Percentiles rank a stretch among this genome's conserved stretches.
These are phyloP conservation scores for Pseudorhombus dupliciocellatus DNA, from an alignment of 2,113 vertebrate species.

Conservation along the genomic window DNA sequence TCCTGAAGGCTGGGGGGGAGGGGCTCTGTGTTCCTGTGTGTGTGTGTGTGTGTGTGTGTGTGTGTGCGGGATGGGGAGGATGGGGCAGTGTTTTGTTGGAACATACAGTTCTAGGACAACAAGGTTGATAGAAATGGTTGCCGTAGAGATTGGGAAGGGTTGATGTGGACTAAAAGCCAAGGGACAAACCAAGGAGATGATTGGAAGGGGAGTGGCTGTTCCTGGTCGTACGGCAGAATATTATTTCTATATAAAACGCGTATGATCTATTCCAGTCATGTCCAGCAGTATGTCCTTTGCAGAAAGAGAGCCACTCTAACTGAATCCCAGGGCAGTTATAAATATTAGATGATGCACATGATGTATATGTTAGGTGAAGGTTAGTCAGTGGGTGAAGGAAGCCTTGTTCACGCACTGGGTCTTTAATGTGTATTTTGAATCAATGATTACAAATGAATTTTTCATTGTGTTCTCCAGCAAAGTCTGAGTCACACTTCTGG, in stretches of 20 bases:
- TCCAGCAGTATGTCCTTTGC: conserved; percentile 54
- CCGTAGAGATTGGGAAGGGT: conserved; percentile 2
- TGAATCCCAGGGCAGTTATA: conserved; percentile 47
- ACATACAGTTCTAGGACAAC: background rate
- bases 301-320: conserved; percentile 42
- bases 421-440: conserved; percentile 19
- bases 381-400: conserved; percentile 35
- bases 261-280: conserved; percentile 62
- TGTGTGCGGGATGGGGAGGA: conserved; percentile 23
- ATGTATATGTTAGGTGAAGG: conserved; percentile 56
- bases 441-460: conserved; percentile 26
- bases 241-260: background rate
- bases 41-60: background rate
- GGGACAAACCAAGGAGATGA: conserved; percentile 54
- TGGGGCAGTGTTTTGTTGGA: conserved; percentile 10
- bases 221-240: background rate
- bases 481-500: conserved; percentile 22
- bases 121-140: conserved; percentile 6
- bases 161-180: conserved; percentile 22
- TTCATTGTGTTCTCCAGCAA: conserved; percentile 18
- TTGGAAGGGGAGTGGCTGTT: conserved; percentile 41
- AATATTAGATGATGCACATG: conserved; percentile 50
- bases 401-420: conserved; percentile 17
- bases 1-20: conserved; percentile 60
- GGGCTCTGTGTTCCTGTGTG: conserved; percentile 30